These are phyloP conservation scores for Colius striatus DNA, from an alignment of 2,113 vertebrate genomes.

Conservation along the genomic window DNA sequence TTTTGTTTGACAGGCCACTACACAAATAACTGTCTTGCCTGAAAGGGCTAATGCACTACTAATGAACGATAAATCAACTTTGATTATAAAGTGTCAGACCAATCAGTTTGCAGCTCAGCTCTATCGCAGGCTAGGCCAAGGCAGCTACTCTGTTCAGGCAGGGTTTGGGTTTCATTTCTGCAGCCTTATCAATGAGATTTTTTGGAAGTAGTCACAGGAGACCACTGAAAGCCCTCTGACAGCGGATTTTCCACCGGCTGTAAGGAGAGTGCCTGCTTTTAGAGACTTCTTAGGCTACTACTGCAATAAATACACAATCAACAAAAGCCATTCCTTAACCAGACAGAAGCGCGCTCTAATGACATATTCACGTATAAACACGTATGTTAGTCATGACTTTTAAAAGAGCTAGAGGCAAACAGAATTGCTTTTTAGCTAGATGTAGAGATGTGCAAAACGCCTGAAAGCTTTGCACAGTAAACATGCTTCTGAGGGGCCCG, in stretches of 20 bases:
- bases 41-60: slow-evolving; percentile 97
- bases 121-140: slow-evolving; percentile 80
- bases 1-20: slow-evolving; percentile 91
- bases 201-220: slow-evolving; percentile 51
- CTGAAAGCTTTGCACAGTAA: neutral
- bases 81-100: slow-evolving; percentile 99
- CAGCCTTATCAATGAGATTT: slow-evolving; percentile 74
- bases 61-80: slow-evolving; percentile 99
- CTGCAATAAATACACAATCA: neutral
- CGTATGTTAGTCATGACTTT: neutral
- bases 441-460: neutral
- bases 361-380: neutral
- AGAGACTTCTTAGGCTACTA: neutral
- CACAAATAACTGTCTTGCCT: slow-evolving; percentile 95
- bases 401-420: neutral
- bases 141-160: slow-evolving; percentile 79
- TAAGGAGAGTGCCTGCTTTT: neutral
- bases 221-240: slow-evolving; percentile 41
- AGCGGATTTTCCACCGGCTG: slow-evolving; percentile 4
- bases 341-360: neutral
- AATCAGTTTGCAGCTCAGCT: slow-evolving; percentile 91
- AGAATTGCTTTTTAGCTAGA: neutral
- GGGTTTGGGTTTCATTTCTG: slow-evolving; percentile 76
- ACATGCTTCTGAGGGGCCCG: neutral
- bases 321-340: neutral